Evolutionary conservation across 1,140 invertebrate genomes (phyloP), one percentile per base, ranked within the genome.

Genomic region (Popillia japonica): DNA sequence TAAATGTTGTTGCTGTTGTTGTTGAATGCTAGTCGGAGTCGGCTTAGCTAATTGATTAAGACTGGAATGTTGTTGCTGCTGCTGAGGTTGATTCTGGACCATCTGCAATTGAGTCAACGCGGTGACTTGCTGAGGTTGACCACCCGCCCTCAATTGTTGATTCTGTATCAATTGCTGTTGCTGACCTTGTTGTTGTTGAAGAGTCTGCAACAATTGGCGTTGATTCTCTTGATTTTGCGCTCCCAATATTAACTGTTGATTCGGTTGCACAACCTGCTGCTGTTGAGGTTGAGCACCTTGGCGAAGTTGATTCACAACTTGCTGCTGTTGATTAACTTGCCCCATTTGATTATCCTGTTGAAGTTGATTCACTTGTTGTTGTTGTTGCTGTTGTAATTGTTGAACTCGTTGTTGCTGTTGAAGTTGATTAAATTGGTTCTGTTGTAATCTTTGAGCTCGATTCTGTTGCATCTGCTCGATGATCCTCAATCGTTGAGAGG

Each of bases 41-140:
- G 77, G 42, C 40, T 76, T 76, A 2, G 75, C 42, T n/a, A 48
- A 83, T 42, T 84, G 83, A 68, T 79, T 78, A 14, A 77, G 34
- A 87, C 81, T 74, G 88, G 88, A 80, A 86, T 89, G 81, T 88
- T 90, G 59, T 64, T 79, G 75, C 17, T 77, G 78, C 59, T 64
- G 61, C 9, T 74, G 34, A 20, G 74, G 64, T 80, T 85, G 83
- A 78, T 81, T 81, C 75, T 87, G 85, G 6, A 23, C 17, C 41
- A 76, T 76, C 27, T 84, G 20, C 86, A 83, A 78, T 85, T 87
- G 72, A 11, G 74, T 14, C 14, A 77, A 11, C 61, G 76, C 4
- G 8, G 22, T 59, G 9, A 76, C 34, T 40, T 77, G 76, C 27
- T 77, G 86, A 20, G 22, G 8, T 79, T 79, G 10, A 77, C 74